phyloP scores from a whole-genome alignment of 2,888 invertebrate species.

The Silvanus unidentatus region DNA sequence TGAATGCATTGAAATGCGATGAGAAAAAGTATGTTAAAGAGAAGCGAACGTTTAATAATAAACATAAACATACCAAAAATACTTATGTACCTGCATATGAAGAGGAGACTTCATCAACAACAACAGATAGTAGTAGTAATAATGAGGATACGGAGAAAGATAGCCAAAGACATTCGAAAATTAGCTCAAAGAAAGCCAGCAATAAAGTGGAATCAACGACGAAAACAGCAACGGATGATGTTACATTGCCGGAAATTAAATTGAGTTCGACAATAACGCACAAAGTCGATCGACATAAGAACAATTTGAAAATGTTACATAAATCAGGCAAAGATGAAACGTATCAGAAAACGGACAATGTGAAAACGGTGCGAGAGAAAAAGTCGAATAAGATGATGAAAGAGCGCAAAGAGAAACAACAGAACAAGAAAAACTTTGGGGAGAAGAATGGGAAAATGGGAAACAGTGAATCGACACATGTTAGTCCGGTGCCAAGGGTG shows the following conservation, averaged over 20 bases:
- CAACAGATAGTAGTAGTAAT: conserved; percentile 58
- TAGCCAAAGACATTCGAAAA: conserved; percentile 27
- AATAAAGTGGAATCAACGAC: conserved; percentile 6
- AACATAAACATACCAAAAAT: conserved; percentile 28
- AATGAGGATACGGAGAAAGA: conserved; percentile 30
- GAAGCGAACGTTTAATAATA: conserved; percentile 25
- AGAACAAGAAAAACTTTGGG: conserved; percentile 24
- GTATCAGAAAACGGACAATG: no score
- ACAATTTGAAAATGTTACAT: not conserved
- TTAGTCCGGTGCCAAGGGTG: not conserved
- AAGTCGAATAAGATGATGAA: conserved; percentile 25
- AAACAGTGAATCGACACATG: not conserved
- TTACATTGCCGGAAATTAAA: not conserved
- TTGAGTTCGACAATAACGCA: not conserved
- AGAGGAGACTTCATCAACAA: conserved; percentile 66
- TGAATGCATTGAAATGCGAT: conserved; percentile 18
- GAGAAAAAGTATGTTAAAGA: conserved; percentile 29
- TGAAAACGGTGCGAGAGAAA: conserved; percentile 12
- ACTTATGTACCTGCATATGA: conserved; percentile 45
- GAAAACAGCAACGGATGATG: conserved; percentile 19
- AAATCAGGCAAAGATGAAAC: not conserved
- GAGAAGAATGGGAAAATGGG: conserved; percentile 3
- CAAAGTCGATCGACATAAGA: conserved; percentile 9
- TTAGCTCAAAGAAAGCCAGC: conserved; percentile 22
- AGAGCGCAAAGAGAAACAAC: conserved; percentile 35